Percentiles rank a stretch among this genome's conserved stretches.
Evolutionary conservation across 92 coral and sea anemone genomes (phyloP).

Genomic region (Diadumene lineata): DNA sequence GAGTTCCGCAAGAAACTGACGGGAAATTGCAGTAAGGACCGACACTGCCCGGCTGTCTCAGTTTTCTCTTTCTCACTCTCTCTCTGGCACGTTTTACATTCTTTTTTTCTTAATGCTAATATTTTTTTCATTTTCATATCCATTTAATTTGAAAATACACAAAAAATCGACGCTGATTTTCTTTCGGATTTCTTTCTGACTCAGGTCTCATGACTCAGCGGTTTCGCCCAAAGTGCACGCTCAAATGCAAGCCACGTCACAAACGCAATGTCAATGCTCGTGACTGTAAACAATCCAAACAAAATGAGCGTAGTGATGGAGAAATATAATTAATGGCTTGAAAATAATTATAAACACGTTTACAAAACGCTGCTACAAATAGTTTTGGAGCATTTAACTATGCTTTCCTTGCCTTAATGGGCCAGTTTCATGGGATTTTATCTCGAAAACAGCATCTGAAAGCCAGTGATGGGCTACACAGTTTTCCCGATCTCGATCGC

Average conservation of each 20-base stretch:
- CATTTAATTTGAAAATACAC: too few relatives aligned
- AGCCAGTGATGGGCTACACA: slow-evolving; percentile 43
- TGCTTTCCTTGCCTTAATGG: slow-evolving; percentile 71
- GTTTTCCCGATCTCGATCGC: slow-evolving; percentile 87
- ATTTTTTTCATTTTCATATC: too few relatives aligned
- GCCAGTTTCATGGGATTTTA: slow-evolving; percentile 77
- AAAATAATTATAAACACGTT: too few relatives aligned
- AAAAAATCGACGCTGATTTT: too few relatives aligned
- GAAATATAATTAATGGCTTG: not conserved
- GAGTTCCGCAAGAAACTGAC: too few relatives aligned
- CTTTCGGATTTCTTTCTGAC: not conserved
- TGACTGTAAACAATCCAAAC: slow-evolving; percentile 71
- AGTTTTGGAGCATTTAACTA: slow-evolving; percentile 24
- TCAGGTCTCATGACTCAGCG: slow-evolving; percentile 9
- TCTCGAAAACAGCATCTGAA: slow-evolving; percentile 52
- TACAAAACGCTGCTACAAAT: not conserved
- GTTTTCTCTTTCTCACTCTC: too few relatives aligned
- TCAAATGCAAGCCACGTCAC: slow-evolving; percentile 72
- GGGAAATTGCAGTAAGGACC: too few relatives aligned
- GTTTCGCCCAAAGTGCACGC: slow-evolving; percentile 41
- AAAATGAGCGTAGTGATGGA: slow-evolving; percentile 33
- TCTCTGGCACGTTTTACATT: not conserved
- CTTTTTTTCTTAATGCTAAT: not conserved
- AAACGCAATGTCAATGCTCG: slow-evolving; percentile 55
- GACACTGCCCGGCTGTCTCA: too few relatives aligned